Base-by-base conservation (phyloP, 2,113 vertebrate species). In the Ageneiosus marmoratus region DNA sequence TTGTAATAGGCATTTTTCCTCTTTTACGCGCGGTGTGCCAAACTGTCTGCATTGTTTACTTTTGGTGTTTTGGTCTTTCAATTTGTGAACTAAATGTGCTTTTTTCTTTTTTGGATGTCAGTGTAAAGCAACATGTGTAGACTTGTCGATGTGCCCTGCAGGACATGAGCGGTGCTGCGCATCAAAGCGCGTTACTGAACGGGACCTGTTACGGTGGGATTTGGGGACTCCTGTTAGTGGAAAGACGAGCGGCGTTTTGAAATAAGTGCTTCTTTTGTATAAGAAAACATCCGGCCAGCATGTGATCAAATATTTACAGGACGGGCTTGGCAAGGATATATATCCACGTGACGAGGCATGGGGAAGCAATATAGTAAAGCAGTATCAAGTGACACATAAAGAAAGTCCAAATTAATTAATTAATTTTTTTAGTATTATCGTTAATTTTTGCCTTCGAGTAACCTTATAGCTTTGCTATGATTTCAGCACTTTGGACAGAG, bases 401-500 rank as follows among this genome's bases (percentile, higher is more conserved):
- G 93, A 94, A 95, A 94, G 91, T 93, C 89, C 91, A 91, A 91
- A 93, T 93, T 93, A 88, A 89, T 80, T 86, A 87, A 86, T 83
- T 55, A 7, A 18, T 55, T 55, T 55, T 18, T 84, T 89, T 90
- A 37, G 13, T 41, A 41, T 41, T 5, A 41, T 41, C 37, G 5
- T 41, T 41, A 2, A 41, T 41, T 41, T 86, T 80, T 81, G 89
- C 91, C 91, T 90, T 86, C 91, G 86, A 91, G 93, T 92, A 93
- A 83, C 91, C 88, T 88, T 87, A 37, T 80, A 88, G 91, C 90
- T 90, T 91, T 93, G 93, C 91, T 89, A 90, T 91, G 93, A 91
- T 94, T 96, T 96, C 96, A 97, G 96, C 91, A 98, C 96, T 95
- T 94, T 95, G 96, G 97, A 98, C 95, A 98, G 96, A 95, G 95